Evolutionary conservation across 2,113 vertebrate species (phyloP), one percentile per base, ranked within the genome.

Genomic region (Pomatorhinus ruficollis): DNA sequence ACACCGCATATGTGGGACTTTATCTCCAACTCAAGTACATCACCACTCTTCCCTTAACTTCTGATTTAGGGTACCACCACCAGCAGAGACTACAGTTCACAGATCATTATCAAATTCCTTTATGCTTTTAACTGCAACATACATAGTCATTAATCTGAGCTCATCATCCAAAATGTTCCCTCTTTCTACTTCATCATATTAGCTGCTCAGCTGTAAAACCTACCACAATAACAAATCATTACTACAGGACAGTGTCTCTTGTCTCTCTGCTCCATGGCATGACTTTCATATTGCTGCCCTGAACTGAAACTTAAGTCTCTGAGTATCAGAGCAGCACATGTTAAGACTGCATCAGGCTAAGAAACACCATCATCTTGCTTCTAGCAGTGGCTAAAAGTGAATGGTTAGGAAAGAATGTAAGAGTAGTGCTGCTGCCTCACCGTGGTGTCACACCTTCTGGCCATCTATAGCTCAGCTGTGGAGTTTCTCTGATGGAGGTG

Each of bases 1-100:
- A 68, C 14, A 50, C 4, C 0, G 0, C 27, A 63, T 37, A 45
- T 68, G 49, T 68, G 44, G 12, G 31, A 39, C 49, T 86, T 2
- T 30, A 31, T 37, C 45, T 47, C 45, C 63, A 82, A 16, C 10
- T 82, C 23, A 20, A 6, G 4, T 24, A 33, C 5, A 30, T 27
- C 19, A 14, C 13, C 37, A 60, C 6, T 10, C 4, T 31, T 72
- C 40, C 37, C 27, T 10, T 61, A 69, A 68, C 12, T 77, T 91
- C 40, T 74, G 54, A 53, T 53, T 74, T 61, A 79, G 9, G 20
- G 33, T 47, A 52, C 7, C 35, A 49, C 23, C 49, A 56, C 15
- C 21, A 82, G 21, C 65, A 90, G 14, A 65, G 30, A 59, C 39
- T 25, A n/a, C 12, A 78, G 15, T 24, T 37, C 45, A 23, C n/a